Percentiles rank a stretch among this genome's conserved stretches.
Conservation (phyloP, 2,113 vertebrate genomes). For the Syrmaticus mikado region DNA sequence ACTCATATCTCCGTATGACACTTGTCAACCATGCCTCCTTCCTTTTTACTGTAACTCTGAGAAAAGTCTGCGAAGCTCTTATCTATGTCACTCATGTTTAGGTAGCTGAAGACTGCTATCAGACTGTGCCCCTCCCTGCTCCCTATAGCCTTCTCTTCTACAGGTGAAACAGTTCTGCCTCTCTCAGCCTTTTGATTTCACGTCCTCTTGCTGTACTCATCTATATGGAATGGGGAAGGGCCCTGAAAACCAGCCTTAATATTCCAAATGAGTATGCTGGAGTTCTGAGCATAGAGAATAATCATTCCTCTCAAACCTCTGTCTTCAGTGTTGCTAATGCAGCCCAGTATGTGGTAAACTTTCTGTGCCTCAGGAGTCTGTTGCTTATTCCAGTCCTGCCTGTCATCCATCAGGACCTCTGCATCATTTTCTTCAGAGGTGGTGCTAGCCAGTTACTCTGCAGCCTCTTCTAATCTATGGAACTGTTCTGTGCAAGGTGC, state of each 20-base stretch:
- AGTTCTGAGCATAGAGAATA: background rate
- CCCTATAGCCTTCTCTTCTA: background rate
- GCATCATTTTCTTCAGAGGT: background rate
- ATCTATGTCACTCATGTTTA: background rate
- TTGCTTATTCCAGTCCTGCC: background rate
- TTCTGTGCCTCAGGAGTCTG: background rate
- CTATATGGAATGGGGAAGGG: background rate
- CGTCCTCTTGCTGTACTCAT: background rate
- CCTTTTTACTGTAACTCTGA: background rate
- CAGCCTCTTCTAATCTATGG: background rate
- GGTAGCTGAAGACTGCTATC: background rate
- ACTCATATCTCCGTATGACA: background rate
- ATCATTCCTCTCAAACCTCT: background rate
- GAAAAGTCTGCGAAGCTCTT: background rate
- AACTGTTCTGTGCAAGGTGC: background rate
- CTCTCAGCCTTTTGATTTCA: background rate
- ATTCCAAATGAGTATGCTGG: background rate
- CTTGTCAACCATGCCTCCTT: background rate
- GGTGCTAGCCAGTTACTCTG: background rate
- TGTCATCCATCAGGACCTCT: background rate
- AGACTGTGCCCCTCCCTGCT: background rate
- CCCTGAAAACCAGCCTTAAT: background rate
- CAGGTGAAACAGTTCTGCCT: background rate
- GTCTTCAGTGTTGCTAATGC: background rate
- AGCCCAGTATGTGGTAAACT: background rate